Percentiles rank a stretch among this genome's conserved stretches.
Conservation (phyloP, 1,140 invertebrate species). For the Scaptomyza pallida region DNA sequence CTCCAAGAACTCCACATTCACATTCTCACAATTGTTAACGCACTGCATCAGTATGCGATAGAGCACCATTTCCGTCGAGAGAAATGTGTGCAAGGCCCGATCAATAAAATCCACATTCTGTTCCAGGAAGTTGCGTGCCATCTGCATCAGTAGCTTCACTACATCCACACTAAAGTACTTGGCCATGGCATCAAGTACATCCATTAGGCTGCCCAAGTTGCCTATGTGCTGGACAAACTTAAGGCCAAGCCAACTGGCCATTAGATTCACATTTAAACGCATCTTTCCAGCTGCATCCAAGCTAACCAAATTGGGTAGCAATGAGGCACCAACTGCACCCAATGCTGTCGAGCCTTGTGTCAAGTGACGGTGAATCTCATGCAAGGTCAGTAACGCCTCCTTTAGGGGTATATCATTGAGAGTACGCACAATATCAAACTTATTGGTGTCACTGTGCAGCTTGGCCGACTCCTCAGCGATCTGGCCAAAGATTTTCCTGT, state of each 20-base stretch:
- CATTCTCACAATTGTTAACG: constrained; percentile 62
- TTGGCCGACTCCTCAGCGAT: constrained; percentile 33
- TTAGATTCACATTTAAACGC: constrained; percentile 48
- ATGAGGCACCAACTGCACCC: constrained; percentile 18
- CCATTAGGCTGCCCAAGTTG: constrained; percentile 55
- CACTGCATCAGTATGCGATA: constrained; percentile 69
- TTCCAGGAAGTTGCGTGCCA: constrained; percentile 62
- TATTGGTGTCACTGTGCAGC: constrained; percentile 23
- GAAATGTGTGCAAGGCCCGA: constrained; percentile 59
- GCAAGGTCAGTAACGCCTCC: constrained; percentile 57
- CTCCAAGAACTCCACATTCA: constrained; percentile 55
- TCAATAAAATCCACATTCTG: constrained; percentile 63
- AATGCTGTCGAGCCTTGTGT: constrained; percentile 29
- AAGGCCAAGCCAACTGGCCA: constrained; percentile 44
- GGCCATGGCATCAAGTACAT: constrained; percentile 58
- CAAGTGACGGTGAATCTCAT: constrained; percentile 50
- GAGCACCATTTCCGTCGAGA: constrained; percentile 70
- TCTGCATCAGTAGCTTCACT: constrained; percentile 58
- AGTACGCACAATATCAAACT: constrained; percentile 70
- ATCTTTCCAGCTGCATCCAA: constrained; percentile 36
- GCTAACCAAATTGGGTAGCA: constrained; percentile 50
- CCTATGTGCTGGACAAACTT: constrained; percentile 75
- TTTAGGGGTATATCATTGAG: constrained; percentile 75
- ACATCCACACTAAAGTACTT: constrained; percentile 58
- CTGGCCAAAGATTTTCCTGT: constrained; percentile 42